Conservation (phyloP, 2,797 vertebrate genomes). For the Anolis apletophallus region DNA sequence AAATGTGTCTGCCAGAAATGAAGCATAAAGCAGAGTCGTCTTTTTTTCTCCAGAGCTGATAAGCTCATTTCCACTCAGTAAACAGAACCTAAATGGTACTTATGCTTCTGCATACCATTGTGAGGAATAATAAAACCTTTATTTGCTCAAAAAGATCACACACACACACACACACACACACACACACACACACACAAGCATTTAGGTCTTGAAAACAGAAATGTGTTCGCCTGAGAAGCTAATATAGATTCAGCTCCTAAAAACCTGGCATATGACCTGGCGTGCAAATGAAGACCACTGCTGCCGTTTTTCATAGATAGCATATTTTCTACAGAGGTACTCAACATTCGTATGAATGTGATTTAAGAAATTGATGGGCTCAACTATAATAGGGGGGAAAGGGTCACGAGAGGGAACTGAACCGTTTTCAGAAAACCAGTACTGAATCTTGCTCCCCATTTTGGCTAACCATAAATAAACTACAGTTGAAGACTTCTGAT, state of each 20-base stretch:
- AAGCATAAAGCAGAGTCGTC: background rate
- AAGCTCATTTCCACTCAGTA: slow-evolving; percentile 8
- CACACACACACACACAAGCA: no score
- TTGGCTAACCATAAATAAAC: no score
- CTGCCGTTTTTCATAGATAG: slow-evolving; percentile 35
- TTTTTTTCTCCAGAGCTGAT: slow-evolving; percentile 34
- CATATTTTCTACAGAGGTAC: background rate
- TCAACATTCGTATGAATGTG: background rate
- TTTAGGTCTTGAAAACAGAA: background rate
- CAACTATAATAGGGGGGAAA: background rate
- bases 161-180: no score
- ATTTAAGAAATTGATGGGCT: background rate
- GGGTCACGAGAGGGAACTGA: background rate
- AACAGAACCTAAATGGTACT: slow-evolving; percentile 42
- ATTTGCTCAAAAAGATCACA: background rate
- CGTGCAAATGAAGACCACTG: slow-evolving; percentile 36
- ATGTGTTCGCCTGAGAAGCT: background rate
- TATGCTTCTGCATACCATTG: slow-evolving; percentile 38
- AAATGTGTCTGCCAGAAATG: slow-evolving; percentile 22
- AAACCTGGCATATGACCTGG: background rate
- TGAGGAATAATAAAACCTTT: slow-evolving; percentile 30
- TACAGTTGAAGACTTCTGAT: no score
- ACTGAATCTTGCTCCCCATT: no score
- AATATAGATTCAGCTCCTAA: slow-evolving; percentile 28
- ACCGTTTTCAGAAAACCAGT: background rate